These are phyloP conservation scores for Leucosticte australis DNA, from an alignment of 2,113 vertebrate genomes.

Conservation along the genomic window DNA sequence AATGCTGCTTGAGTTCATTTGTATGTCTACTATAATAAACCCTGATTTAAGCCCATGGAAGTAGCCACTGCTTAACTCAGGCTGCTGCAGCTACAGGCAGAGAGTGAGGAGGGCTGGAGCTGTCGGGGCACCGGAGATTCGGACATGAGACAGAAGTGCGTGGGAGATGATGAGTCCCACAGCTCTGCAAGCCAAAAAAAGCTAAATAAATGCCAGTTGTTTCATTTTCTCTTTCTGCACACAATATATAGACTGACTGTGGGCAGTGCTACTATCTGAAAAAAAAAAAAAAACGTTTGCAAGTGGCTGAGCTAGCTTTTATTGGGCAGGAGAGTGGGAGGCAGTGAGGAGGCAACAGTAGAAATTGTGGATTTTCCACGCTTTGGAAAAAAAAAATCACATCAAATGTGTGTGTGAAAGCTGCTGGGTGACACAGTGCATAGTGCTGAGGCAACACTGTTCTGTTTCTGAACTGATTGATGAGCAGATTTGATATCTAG, in stretches of 20 bases:
- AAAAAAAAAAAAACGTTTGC: neutral
- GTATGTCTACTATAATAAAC: no score
- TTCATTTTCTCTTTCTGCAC: neutral
- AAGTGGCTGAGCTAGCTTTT: neutral
- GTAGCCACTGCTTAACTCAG: neutral
- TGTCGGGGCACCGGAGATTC: rapidly evolving
- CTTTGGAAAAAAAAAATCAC: neutral
- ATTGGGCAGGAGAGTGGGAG: neutral
- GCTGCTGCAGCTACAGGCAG: neutral
- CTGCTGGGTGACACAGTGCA: neutral
- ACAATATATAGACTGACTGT: neutral
- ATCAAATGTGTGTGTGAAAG: neutral
- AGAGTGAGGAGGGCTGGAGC: neutral
- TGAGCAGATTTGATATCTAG: neutral
- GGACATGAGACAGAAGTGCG: neutral
- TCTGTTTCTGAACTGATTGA: neutral
- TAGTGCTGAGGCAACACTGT: neutral
- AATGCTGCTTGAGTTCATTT: neutral
- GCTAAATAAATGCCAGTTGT: neutral
- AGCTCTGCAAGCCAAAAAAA: neutral
- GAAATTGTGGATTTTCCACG: neutral
- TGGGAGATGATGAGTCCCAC: neutral
- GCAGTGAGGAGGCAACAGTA: neutral
- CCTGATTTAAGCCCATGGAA: neutral
- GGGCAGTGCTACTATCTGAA: neutral